Conservation (phyloP, 1,140 invertebrate genomes). For the Bombus picipes region DNA sequence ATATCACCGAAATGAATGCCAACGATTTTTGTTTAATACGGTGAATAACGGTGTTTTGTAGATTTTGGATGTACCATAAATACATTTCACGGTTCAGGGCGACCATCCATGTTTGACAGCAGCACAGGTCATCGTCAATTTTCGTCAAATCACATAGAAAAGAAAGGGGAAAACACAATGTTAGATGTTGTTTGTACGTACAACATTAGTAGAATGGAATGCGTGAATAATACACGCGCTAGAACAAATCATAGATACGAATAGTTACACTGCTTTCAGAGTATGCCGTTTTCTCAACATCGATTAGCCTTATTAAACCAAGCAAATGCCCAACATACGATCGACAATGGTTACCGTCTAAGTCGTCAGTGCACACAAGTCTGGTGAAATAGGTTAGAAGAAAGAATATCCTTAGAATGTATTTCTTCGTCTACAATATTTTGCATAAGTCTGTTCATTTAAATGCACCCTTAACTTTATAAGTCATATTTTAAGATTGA, state of each 20-base stretch:
- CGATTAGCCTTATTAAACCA: conserved; percentile 70
- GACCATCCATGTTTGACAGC: conserved; percentile 83
- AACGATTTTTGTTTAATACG: conserved; percentile 48
- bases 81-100: conserved; percentile 75
- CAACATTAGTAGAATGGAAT: conserved; percentile 54
- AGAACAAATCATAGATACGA: conserved; percentile 46
- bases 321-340: conserved; percentile 77
- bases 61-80: conserved; percentile 70
- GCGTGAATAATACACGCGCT: conserved; percentile 49
- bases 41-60: conserved; percentile 56
- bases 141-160: conserved; percentile 84
- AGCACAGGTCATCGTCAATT: conserved; percentile 83
- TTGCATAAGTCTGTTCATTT: neutral
- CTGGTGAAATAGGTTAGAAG: neutral
- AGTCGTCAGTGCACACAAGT: neutral
- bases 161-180: conserved; percentile 83
- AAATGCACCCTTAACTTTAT: neutral
- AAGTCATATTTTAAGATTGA: conserved; percentile 5
- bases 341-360: neutral
- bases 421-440: neutral
- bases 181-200: conserved; percentile 75
- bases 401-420: neutral
- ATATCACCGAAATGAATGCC: conserved; percentile 56
- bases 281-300: conserved; percentile 34
- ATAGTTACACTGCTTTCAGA: conserved; percentile 30